Evolutionary conservation across 2,797 vertebrate genomes (phyloP), one percentile per base, ranked within the genome.

Genomic region (Pantherophis alleghaniensis): DNA sequence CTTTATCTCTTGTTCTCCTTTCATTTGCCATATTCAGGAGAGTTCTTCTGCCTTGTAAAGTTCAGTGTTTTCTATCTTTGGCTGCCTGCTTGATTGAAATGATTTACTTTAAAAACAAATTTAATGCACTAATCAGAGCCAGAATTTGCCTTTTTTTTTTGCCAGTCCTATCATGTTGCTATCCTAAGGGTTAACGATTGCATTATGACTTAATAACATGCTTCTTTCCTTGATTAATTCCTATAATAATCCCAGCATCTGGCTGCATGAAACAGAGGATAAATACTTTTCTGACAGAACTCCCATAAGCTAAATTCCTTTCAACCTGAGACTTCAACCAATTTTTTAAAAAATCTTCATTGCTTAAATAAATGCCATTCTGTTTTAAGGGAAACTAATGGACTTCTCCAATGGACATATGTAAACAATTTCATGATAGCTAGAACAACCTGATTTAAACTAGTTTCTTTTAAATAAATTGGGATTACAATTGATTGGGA

Each of bases 81-180:
- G 88, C 57, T 90, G 20, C 24, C 3, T 83, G 86, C 9, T 7
- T 93, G 14, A 92, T 61, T 88, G 51, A 94, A 93, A 56, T 92
- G 4, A 51, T 92, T 91, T 95, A 55, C 86, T 93, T 91, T 74
- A 0, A 59, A 59, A 59, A 18, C 5, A 57, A 16, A 42, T 3
- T 87, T 93, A 28, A 16, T 9, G 55, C 37, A 93, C 32, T 88
- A 11, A 69, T 6, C 32, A 9, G 51, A 96, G 26, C 18, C 37
- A 94, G 89, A 95, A 92, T 87, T 92, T 5, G 2, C 56, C 63
- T 92, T 89, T 26, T 92, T 56, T 13, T 9, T 94, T 9, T 94
- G 79, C 24, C 6, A 69, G 26, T 93, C 90, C 69, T 14, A 90
- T 93, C 94, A 91, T 93, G 94, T 92, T 94, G 56, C 22, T 95